phyloP scores from a whole-genome alignment of 2,797 vertebrate species.

The Etheostoma nigrum region DNA sequence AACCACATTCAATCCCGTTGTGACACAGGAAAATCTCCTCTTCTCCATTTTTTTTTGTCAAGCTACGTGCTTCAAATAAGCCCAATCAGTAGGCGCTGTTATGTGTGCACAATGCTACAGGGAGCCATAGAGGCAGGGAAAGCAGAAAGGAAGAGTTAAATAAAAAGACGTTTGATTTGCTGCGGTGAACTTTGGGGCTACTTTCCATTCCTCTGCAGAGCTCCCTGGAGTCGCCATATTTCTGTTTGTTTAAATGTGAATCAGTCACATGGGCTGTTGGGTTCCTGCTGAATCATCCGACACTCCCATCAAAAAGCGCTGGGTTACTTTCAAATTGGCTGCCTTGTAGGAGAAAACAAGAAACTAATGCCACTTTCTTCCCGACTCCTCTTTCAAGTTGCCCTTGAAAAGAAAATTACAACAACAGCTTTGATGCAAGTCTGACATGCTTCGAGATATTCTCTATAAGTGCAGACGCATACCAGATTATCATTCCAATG shows the following conservation, averaged over 20 bases:
- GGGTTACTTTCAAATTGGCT: slow-evolving; percentile 58
- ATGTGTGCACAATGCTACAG: slow-evolving; percentile 60
- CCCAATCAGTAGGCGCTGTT: slow-evolving; percentile 68
- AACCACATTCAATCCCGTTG: slow-evolving; percentile 72
- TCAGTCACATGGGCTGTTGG: slow-evolving; percentile 65
- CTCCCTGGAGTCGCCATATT: slow-evolving; percentile 66
- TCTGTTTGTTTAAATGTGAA: slow-evolving; percentile 73
- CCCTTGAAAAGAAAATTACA: slow-evolving; percentile 76
- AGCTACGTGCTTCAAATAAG: slow-evolving; percentile 72
- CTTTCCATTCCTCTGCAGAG: slow-evolving; percentile 54
- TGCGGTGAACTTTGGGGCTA: slow-evolving; percentile 64
- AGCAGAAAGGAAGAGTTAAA: slow-evolving; percentile 61
- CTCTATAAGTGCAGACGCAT: slow-evolving; percentile 58
- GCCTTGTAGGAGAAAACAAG: slow-evolving; percentile 62
- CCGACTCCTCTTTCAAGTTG: slow-evolving; percentile 72
- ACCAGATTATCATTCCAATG: slow-evolving; percentile 64
- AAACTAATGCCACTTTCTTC: slow-evolving; percentile 61
- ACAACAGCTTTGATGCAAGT: slow-evolving; percentile 68
- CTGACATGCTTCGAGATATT: slow-evolving; percentile 66
- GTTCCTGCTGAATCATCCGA: slow-evolving; percentile 72
- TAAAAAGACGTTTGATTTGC: slow-evolving; percentile 69
- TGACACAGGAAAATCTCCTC: slow-evolving; percentile 74
- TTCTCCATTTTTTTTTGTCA: slow-evolving; percentile 56
- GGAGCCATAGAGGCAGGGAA: slow-evolving; percentile 29
- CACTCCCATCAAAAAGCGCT: slow-evolving; percentile 43